Evolutionary conservation across 2,113 vertebrate species (phyloP), one percentile per base, ranked within the genome.

Genomic region (Chamaetylas fuelleborni): DNA sequence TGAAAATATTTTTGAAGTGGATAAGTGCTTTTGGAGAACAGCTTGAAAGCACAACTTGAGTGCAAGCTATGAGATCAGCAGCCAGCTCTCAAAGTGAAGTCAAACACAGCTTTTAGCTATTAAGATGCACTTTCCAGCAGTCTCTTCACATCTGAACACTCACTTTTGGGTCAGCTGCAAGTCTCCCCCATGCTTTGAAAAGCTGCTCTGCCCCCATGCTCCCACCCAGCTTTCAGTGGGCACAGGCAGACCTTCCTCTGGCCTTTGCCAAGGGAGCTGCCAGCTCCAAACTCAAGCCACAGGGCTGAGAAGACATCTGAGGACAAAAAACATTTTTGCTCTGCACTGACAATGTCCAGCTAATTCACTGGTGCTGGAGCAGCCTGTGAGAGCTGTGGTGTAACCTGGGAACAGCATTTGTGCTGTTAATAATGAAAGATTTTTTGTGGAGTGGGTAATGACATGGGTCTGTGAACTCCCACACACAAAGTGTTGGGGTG

Each of bases 401-500:
- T 47, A 70, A 78, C 60, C 61, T 64, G 71, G 80, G 83, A 86
- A 86, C 0, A 0, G 51, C 58, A 65, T 31, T n/a, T 82, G 38
- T 45, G 25, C 29, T 88, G 48, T 29, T 53, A 77, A 60, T 65
- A 62, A 64, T 18, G 77, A 36, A 36, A 50, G 50, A 65, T 33
- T 47, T 94, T 86, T 81, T 65, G 45, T 2, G 6, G n/a, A 28
- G 29, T 34, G 40, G 48, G 36, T 72, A 85, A 77, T 43, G 74
- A 42, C 31, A 53, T 3, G 43, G 43, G 23, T 74, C 87, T 81
- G 40, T 76, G 53, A 85, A 24, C 43, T 90, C 61, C 65, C 24
- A 22, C 1, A 1, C 0, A 0, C 6, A 19, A 78, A 43, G 11
- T 0, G 2, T 12, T 14, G 19, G 3, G 17, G 6, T 1, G 3